Evolutionary conservation across 2,113 vertebrate species (phyloP), one percentile per base, ranked within the genome.

Genomic region (Syrmaticus mikado): DNA sequence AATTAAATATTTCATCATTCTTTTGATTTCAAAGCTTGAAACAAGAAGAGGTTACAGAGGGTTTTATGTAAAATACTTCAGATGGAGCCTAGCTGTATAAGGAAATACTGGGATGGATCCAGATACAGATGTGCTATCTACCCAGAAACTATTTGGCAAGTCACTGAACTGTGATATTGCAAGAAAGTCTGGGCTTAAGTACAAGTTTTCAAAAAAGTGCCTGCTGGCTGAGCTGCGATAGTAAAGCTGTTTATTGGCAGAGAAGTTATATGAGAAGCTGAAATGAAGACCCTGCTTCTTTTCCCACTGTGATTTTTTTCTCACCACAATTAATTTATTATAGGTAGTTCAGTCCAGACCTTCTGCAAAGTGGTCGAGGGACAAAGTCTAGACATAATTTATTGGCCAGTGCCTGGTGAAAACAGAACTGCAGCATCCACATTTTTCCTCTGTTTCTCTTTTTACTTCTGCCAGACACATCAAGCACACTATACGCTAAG

Each of bases 381-480:
- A 96, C 88, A 89, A 92, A 96, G 95, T 97, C 96, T 96, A 97
- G 97, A 97, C 95, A 90, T 87, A 95, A 89, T 93, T 94, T 96
- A 96, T 94, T 96, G 95, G 89, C 83, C 88, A 88, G 45, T 38
- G 71, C 88, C 50, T 91, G 62, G 36, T 94, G 93, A 96, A 97
- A 97, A 97, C 64, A 96, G 77, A 82, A 86, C 80, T 85, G 93
- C 61, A 92, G 86, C 82, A 94, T 94, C 80, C 61, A 96, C 82
- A 57, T 90, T 95, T 93, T 96, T 66, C 46, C 86, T 88, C 68
- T 68, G 18, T 84, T 62, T 88, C 76, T 82, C 82, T 89, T 71
- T 73, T n/a, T 85, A 74, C 84, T 82, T 85, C 85, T 83, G 86
- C 94, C 79, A 90, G 82, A 96, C 76, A 89, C 48, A 95, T 82